These are phyloP conservation scores for Salvelinus alpinus DNA, from an alignment of 2,113 vertebrate species.

Conservation along the genomic window DNA sequence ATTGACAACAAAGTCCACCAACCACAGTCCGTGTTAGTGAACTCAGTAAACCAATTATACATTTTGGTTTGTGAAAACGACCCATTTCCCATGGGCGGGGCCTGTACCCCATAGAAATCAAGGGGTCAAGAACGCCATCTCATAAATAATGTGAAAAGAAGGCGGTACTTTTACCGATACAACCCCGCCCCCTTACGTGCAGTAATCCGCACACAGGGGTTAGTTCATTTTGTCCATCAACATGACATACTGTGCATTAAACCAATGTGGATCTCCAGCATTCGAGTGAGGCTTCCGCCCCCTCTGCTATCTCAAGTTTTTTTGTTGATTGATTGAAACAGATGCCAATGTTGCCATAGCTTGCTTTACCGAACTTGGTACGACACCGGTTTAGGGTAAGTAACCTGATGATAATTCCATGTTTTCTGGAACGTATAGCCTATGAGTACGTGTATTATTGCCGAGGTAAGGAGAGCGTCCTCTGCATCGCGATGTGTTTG, in stretches of 20 bases:
- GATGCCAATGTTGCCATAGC: conserved; percentile 52
- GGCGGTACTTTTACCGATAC: no score
- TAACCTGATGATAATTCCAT: background rate
- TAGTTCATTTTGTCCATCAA: background rate
- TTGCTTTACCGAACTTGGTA: background rate
- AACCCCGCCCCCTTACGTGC: conserved; percentile 11
- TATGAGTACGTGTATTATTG: background rate
- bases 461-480: conserved; percentile 14
- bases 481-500: conserved; percentile 22
- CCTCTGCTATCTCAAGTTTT: conserved; percentile 14
- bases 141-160: background rate
- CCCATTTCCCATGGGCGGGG: conserved; percentile 38
- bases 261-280: conserved; percentile 47
- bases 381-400: conserved; percentile 63
- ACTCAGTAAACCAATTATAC: conserved; percentile 51
- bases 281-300: conserved; percentile 45
- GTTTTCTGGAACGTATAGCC: background rate
- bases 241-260: conserved; percentile 13
- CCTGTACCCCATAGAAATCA: background rate
- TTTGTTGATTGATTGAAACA: conserved; percentile 65
- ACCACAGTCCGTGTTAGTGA: conserved; percentile 4
- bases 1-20: conserved; percentile 35
- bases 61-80: conserved; percentile 21
- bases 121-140: conserved; percentile 27
- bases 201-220: background rate